Conservation (phyloP, 2,797 vertebrate species). For the Microcaecilia unicolor region DNA sequence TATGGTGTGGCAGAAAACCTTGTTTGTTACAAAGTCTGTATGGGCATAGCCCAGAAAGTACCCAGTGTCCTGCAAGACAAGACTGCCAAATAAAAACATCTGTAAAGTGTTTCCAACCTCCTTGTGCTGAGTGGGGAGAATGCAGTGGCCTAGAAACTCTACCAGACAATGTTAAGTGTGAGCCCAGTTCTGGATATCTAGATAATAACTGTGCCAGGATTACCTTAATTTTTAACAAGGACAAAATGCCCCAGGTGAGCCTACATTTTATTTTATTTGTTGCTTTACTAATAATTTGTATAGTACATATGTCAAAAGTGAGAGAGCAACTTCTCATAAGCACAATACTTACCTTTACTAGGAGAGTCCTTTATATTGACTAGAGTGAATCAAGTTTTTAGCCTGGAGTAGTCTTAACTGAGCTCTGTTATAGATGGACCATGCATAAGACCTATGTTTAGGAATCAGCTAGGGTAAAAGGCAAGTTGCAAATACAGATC, state of each 20-base stretch:
- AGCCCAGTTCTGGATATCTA: slow-evolving; percentile 69
- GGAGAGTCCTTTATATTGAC: no score
- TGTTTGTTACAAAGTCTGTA: slow-evolving; percentile 60
- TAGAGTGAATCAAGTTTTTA: no score
- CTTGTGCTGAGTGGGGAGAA: slow-evolving; percentile 77
- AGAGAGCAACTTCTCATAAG: no score
- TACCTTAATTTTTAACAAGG: slow-evolving; percentile 75
- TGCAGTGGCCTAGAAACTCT: slow-evolving; percentile 60
- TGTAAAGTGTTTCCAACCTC: slow-evolving; percentile 78
- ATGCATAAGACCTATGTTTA: no score
- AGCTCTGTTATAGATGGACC: no score
- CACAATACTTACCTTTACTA: no score
- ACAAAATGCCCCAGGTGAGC: slow-evolving; percentile 81
- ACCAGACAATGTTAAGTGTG: slow-evolving; percentile 61
- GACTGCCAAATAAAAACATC: slow-evolving; percentile 64
- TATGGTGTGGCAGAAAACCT: slow-evolving; percentile 74
- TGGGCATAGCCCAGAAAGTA: slow-evolving; percentile 20
- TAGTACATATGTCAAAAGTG: no score
- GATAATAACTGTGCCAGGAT: slow-evolving; percentile 83
- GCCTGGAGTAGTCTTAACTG: no score
- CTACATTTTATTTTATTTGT: background rate
- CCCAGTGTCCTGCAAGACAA: slow-evolving; percentile 67
- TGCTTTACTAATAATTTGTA: background rate
- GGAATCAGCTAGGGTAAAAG: no score
- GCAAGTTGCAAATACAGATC: no score